phyloP scores from a whole-genome alignment of 1,140 invertebrate genomes.

The Heliothis subflexa region DNA sequence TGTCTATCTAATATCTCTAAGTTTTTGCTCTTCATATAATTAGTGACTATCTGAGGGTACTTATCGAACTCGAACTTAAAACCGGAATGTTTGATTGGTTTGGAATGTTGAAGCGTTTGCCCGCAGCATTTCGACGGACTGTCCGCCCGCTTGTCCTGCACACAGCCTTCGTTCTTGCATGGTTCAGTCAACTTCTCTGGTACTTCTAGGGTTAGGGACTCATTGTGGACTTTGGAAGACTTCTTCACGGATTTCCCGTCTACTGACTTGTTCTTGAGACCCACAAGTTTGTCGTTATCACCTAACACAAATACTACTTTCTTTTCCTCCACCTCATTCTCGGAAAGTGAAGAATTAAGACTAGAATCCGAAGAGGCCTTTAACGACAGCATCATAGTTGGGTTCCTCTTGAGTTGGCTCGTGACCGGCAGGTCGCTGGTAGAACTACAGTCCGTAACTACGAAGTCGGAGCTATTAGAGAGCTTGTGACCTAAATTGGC shows the following conservation, averaged over 20 bases:
- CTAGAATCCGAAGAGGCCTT: conserved; percentile 72
- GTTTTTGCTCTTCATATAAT: conserved; percentile 91
- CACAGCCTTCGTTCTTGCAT: conserved; percentile 58
- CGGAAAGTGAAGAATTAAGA: conserved; percentile 67
- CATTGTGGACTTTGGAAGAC: conserved; percentile 69
- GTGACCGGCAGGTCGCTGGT: conserved; percentile 45
- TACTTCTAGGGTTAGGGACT: conserved; percentile 56
- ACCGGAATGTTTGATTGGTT: conserved; percentile 88
- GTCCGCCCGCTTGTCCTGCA: conserved; percentile 58
- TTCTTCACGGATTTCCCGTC: conserved; percentile 76
- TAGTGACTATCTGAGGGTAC: conserved; percentile 89
- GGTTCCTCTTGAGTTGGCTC: conserved; percentile 65
- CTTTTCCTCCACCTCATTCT: conserved; percentile 68
- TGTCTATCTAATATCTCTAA: conserved; percentile 88
- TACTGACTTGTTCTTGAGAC: conserved; percentile 84
- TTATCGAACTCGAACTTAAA: conserved; percentile 91
- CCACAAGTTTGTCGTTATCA: conserved; percentile 90
- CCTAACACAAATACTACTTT: conserved; percentile 92
- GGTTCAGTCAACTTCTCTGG: conserved; percentile 52
- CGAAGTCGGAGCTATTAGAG: conserved; percentile 69
- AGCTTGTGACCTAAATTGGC: conserved; percentile 74
- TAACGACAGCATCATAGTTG: conserved; percentile 67
- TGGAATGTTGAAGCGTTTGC: conserved; percentile 86
- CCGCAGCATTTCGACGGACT: conserved; percentile 79
- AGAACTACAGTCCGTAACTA: conserved; percentile 41